phyloP scores from a whole-genome alignment of 2,797 vertebrate genomes.

The Psittacula echo region DNA sequence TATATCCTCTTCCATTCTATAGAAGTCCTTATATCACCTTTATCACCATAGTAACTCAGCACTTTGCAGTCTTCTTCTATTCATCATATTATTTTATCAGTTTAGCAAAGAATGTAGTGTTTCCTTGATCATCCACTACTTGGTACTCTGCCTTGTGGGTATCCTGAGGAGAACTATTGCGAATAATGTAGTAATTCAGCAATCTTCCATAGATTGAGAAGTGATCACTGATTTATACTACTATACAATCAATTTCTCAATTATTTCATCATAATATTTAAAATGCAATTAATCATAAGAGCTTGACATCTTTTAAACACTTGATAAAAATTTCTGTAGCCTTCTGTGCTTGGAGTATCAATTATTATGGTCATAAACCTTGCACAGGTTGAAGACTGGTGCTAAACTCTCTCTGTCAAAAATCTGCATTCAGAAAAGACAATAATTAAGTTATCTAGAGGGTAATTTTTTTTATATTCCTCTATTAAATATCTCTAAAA shows the following conservation, averaged over 20 bases:
- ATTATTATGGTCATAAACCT: background rate
- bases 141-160: background rate
- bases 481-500: background rate
- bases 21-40: slow-evolving; percentile 69
- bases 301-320: background rate
- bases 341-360: background rate
- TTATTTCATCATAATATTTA: background rate
- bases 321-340: background rate
- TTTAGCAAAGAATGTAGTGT: background rate
- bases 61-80: background rate
- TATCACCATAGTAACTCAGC: slow-evolving; percentile 55
- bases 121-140: background rate
- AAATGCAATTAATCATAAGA: background rate
- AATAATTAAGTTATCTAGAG: background rate
- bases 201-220: background rate
- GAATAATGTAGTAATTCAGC: background rate
- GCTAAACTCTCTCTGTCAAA: background rate
- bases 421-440: background rate
- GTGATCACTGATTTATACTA: background rate
- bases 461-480: background rate
- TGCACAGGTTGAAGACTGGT: background rate
- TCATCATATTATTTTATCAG: background rate
- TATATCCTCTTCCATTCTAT: slow-evolving; percentile 49
- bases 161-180: background rate
- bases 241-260: background rate